phyloP scores from a whole-genome alignment of 2,888 invertebrate genomes.

The Ochlodes sylvanus region DNA sequence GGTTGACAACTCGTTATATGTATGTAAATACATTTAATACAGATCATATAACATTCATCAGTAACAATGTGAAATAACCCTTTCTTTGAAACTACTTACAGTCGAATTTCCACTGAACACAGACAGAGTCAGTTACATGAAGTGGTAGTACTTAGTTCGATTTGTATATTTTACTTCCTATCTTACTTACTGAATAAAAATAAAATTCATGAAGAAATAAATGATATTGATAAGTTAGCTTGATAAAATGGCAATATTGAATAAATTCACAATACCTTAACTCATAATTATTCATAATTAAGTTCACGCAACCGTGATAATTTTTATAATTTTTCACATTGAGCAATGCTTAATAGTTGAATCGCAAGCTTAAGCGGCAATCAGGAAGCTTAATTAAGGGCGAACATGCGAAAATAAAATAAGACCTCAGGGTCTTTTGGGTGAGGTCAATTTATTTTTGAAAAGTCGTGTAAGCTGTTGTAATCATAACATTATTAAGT shows the following conservation, averaged over 20 bases:
- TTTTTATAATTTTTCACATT: slow-evolving; percentile 23
- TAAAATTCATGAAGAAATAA: not conserved
- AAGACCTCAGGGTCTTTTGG: slow-evolving; percentile 25
- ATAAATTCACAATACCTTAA: slow-evolving; percentile 16
- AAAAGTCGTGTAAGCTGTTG: not conserved
- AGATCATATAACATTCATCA: too few relatives aligned
- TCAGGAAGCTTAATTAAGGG: slow-evolving; percentile 18
- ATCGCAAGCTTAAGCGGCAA: slow-evolving; percentile 28
- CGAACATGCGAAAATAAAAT: slow-evolving; percentile 31
- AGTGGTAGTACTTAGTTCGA: too few relatives aligned
- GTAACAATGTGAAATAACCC: too few relatives aligned
- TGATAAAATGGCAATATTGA: slow-evolving; percentile 13
- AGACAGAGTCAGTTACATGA: too few relatives aligned
- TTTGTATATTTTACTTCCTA: too few relatives aligned
- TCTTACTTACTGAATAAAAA: slow-evolving; percentile 7
- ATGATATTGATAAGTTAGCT: not conserved
- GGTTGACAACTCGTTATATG: too few relatives aligned
- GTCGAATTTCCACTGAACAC: too few relatives aligned
- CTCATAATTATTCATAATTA: slow-evolving; percentile 26
- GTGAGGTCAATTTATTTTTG: slow-evolving; percentile 15
- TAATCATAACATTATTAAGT: not conserved
- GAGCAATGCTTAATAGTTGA: slow-evolving; percentile 26
- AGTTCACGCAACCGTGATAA: slow-evolving; percentile 24
- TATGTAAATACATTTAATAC: too few relatives aligned
- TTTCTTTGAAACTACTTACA: too few relatives aligned